phyloP scores from a whole-genome alignment of 2,888 invertebrate species.

The Metallyticus violacea region DNA sequence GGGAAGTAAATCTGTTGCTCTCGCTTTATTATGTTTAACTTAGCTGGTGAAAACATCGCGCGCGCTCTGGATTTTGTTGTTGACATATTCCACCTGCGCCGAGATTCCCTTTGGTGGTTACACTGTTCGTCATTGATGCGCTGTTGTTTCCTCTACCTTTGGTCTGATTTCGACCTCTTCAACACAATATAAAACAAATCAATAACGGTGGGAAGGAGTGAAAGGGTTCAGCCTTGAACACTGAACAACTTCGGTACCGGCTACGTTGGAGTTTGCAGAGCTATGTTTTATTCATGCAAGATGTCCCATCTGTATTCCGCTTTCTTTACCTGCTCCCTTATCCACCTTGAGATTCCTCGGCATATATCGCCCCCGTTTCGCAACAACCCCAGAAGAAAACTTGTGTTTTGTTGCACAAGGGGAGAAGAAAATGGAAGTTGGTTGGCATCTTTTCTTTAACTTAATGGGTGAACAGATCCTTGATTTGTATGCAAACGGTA shows the following conservation, averaged over 20 bases:
- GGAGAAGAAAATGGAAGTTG: not conserved
- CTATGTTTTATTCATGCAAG: not conserved
- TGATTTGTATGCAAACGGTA: not conserved
- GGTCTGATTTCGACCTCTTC: not conserved
- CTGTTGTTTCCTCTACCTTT: not conserved
- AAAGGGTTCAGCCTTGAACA: not conserved
- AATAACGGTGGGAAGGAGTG: not conserved
- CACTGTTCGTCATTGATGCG: not conserved
- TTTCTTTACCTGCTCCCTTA: not conserved
- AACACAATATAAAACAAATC: not conserved
- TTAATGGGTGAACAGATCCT: not conserved
- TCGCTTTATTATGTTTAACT: too few species aligned
- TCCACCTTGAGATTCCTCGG: not conserved
- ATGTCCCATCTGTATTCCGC: not conserved
- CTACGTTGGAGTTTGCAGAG: not conserved
- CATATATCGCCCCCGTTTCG: too few species aligned
- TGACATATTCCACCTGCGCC: too few species aligned
- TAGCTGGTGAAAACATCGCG: too few species aligned
- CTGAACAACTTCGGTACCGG: not conserved
- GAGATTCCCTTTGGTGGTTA: too few species aligned
- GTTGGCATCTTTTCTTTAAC: not conserved
- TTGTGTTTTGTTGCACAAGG: not conserved
- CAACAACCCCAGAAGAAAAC: too few species aligned
- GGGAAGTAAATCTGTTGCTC: too few species aligned
- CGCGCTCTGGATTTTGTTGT: too few species aligned